Percentiles rank a stretch among this genome's conserved stretches.
phyloP scores from a whole-genome alignment of 2,888 invertebrate species.

The Oscheius sp. region DNA sequence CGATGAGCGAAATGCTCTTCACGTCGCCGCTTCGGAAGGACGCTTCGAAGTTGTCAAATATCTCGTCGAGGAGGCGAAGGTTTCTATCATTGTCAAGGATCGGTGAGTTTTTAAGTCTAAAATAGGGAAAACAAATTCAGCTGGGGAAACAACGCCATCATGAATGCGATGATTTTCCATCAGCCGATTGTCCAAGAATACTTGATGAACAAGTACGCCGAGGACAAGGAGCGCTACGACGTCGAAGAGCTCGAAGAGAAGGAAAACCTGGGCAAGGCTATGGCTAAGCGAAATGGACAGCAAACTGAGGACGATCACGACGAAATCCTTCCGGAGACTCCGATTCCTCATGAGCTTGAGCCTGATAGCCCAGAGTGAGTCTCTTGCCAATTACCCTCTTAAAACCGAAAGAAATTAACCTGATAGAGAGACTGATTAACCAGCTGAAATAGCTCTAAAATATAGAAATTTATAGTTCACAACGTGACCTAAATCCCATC shows the following conservation, averaged over 20 bases:
- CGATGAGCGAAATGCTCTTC: conserved; percentile 91
- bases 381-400: not conserved
- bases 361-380: not conserved
- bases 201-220: conserved; percentile 8
- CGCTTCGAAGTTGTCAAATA: conserved; percentile 74
- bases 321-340: not conserved
- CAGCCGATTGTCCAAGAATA: conserved; percentile 38
- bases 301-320: not conserved
- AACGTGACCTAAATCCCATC: not conserved
- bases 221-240: not conserved
- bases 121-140: conserved; percentile 34
- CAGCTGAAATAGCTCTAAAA: too few relatives aligned
- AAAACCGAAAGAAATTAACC: not conserved
- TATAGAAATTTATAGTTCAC: too few relatives aligned
- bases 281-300: not conserved
- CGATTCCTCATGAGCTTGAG: not conserved
- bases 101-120: conserved; percentile 8
- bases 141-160: conserved; percentile 63
- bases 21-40: conserved; percentile 92
- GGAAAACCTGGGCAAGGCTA: not conserved
- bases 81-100: conserved; percentile 27
- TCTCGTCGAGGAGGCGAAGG: conserved; percentile 45
- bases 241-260: not conserved
- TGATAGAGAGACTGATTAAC: not conserved
- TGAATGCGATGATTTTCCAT: conserved; percentile 59